phyloP scores from a whole-genome alignment of 2,797 vertebrate genomes.

The Vultur gryphus region DNA sequence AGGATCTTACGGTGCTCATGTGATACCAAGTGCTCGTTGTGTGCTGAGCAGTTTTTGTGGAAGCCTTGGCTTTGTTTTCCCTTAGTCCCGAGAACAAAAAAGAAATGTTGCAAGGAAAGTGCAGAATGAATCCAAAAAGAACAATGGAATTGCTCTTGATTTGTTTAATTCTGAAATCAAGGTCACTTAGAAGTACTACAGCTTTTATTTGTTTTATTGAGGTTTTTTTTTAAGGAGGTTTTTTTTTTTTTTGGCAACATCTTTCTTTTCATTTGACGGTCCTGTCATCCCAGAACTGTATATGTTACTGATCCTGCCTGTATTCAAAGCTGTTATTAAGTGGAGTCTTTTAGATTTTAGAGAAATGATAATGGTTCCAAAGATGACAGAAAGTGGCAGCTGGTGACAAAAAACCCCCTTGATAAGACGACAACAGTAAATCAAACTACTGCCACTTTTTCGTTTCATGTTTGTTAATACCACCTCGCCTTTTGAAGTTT shows the following conservation, averaged over 20 bases:
- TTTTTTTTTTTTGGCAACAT: conserved; percentile 70
- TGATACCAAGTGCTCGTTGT: background rate
- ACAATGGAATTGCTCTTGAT: conserved; percentile 67
- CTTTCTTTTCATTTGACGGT: conserved; percentile 78
- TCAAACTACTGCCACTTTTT: conserved; percentile 86
- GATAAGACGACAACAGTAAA: conserved; percentile 89
- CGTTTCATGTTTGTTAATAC: conserved; percentile 92
- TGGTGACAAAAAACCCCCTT: conserved; percentile 84
- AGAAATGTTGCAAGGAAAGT: conserved; percentile 67
- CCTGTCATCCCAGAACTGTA: conserved; percentile 80
- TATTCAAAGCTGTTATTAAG: conserved; percentile 89
- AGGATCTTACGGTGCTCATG: conserved; percentile 14
- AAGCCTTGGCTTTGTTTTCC: conserved; percentile 42
- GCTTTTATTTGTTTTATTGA: conserved; percentile 70
- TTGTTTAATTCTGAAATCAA: conserved; percentile 81
- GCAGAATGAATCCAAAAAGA: conserved; percentile 63
- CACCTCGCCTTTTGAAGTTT: conserved; percentile 88
- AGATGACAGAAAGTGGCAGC: conserved; percentile 89
- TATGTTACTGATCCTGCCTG: conserved; percentile 81
- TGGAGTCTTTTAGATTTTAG: conserved; percentile 87
- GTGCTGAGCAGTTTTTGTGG: background rate
- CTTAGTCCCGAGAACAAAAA: conserved; percentile 48
- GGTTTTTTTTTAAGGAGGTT: background rate
- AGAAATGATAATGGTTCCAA: conserved; percentile 88
- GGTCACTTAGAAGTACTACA: conserved; percentile 78